phyloP scores from a whole-genome alignment of 1,140 invertebrate genomes.

The Holotrichia oblita region DNA sequence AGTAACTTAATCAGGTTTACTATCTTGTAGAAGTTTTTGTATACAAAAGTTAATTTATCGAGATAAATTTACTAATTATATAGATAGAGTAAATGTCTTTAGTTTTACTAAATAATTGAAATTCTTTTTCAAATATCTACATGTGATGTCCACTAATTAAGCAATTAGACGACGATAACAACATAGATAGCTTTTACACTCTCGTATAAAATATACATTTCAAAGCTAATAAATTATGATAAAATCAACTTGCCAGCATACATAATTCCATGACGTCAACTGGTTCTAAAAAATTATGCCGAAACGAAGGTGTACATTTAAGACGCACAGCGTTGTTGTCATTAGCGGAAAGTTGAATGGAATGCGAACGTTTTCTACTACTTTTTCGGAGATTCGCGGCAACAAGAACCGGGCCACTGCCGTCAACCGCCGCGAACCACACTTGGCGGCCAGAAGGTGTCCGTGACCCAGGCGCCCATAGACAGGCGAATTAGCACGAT shows the following conservation, averaged over 20 bases:
- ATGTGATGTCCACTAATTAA: neutral
- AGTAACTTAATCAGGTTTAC: no score
- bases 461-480: conserved; percentile 20
- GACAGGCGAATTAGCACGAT: conserved; percentile 25
- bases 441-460: conserved; percentile 13
- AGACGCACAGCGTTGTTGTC: neutral
- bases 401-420: conserved; percentile 8
- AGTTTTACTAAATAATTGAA: neutral
- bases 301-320: neutral
- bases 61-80: no score
- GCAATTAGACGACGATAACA: neutral
- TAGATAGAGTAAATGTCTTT: no score
- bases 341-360: neutral
- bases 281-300: neutral
- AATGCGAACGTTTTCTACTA: conserved; percentile 23
- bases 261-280: neutral
- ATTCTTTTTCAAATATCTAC: neutral
- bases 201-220: neutral
- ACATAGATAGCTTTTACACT: neutral
- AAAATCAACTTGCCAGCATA: neutral
- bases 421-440: conserved; percentile 1
- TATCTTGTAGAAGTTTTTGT: no score
- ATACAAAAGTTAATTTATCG: no score
- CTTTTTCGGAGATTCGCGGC: neutral
- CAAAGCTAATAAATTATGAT: neutral